Evolutionary conservation across 2,888 invertebrate species (phyloP).

Genomic region (Myopa tessellatipennis): DNA sequence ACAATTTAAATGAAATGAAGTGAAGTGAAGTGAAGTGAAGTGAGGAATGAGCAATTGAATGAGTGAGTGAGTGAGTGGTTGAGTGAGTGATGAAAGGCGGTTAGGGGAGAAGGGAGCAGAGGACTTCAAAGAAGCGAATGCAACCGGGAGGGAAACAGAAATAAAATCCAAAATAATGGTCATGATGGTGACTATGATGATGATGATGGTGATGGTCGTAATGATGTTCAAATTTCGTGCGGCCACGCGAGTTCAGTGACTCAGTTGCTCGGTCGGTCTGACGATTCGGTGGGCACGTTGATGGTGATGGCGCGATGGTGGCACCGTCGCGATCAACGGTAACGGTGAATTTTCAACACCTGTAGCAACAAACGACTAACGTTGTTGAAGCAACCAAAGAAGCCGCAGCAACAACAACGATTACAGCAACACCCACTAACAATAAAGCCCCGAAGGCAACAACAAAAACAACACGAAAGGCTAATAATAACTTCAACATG

Average conservation of each 20-base stretch:
- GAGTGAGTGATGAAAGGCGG: neutral
- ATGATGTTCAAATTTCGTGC: conserved; percentile 52
- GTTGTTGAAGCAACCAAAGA: conserved; percentile 55
- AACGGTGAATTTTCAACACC: conserved; percentile 17
- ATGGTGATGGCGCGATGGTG: neutral
- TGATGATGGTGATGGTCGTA: neutral
- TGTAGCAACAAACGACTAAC: conserved; percentile 50
- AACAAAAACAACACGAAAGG: conserved; percentile 16
- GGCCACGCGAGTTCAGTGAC: conserved; percentile 62
- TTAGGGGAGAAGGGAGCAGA: neutral
- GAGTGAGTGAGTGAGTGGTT: neutral
- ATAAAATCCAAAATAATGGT: conserved; percentile 22
- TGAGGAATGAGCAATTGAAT: neutral
- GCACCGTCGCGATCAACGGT: conserved; percentile 1
- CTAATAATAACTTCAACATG: conserved; percentile 7
- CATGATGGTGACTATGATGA: no score
- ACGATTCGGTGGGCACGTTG: conserved; percentile 43
- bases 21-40: neutral
- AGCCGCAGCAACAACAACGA: conserved; percentile 50
- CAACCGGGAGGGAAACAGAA: neutral
- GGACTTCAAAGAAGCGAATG: neutral
- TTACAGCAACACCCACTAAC: conserved; percentile 40
- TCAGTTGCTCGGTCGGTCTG: conserved; percentile 28
- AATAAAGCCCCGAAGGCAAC: conserved; percentile 36
- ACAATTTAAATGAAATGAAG: neutral